Conservation (phyloP, 2,888 invertebrate genomes). For the Andrena praecox region DNA sequence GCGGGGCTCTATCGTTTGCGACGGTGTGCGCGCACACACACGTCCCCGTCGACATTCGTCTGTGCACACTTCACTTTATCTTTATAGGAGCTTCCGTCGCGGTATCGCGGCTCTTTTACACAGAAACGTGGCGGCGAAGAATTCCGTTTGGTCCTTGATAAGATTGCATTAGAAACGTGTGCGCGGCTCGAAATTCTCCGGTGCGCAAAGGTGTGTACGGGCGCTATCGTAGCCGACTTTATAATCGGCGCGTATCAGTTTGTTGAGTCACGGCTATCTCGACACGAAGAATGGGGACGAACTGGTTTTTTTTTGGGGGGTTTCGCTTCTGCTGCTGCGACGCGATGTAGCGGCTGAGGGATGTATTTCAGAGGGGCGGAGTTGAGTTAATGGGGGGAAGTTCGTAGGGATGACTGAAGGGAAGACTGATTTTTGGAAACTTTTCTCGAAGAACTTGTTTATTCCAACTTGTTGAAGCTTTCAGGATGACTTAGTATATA, state of each 20-base stretch:
- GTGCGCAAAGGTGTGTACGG: too few relatives aligned
- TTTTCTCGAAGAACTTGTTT: too few relatives aligned
- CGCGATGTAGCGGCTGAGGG: too few relatives aligned
- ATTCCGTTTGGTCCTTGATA: conserved; percentile 31
- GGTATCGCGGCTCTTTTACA: conserved; percentile 16
- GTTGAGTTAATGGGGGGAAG: too few relatives aligned
- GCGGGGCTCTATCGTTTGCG: not conserved
- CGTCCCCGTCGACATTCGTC: not conserved
- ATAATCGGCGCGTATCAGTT: not conserved
- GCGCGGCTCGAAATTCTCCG: not conserved
- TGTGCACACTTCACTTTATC: conserved; percentile 54
- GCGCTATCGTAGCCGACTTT: not conserved
- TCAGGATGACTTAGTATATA: too few relatives aligned
- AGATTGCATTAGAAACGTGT: conserved; percentile 32
- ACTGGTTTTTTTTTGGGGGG: not conserved
- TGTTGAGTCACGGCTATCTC: not conserved
- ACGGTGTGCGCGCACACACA: not conserved
- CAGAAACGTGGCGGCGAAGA: conserved; percentile 11
- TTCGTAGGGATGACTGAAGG: too few relatives aligned
- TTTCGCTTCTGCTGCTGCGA: not conserved
- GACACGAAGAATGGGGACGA: not conserved
- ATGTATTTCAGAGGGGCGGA: too few relatives aligned
- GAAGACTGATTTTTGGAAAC: too few relatives aligned
- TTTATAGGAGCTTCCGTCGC: conserved; percentile 27
- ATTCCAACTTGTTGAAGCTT: too few relatives aligned